Conservation (phyloP, 2,113 vertebrate genomes). For the Tenebrosternarchus preto region DNA sequence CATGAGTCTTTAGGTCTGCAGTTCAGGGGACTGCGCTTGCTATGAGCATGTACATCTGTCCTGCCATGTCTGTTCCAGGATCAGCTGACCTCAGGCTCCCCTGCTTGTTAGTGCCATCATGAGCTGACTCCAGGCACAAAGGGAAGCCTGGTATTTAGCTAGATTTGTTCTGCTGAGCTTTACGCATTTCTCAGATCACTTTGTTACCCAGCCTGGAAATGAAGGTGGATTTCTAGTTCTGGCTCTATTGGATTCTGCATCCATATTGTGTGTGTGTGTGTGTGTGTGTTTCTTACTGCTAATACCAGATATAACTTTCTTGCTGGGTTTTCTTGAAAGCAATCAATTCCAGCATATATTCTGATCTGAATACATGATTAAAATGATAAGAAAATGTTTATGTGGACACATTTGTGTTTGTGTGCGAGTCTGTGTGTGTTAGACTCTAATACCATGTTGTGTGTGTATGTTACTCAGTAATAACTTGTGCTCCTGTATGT, state of each 20-base stretch:
- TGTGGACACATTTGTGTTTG: too few species aligned
- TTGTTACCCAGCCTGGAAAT: too few species aligned
- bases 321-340: too few species aligned
- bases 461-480: neutral
- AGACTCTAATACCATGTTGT: neutral
- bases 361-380: too few species aligned
- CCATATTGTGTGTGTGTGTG: too few species aligned
- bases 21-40: slow-evolving; percentile 10
- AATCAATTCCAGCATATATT: too few species aligned
- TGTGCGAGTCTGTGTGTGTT: neutral
- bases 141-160: neutral
- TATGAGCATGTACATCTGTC: slow-evolving; percentile 46
- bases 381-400: too few species aligned
- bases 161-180: neutral
- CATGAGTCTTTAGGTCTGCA: slow-evolving; percentile 24
- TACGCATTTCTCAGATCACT: neutral
- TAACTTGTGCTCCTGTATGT: neutral
- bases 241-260: too few species aligned
- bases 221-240: too few species aligned
- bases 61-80: slow-evolving; percentile 42
- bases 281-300: too few species aligned
- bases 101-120: neutral
- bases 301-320: too few species aligned
- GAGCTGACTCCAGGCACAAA: slow-evolving; percentile 7
- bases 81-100: neutral